These are phyloP conservation scores for Pagetopsis macropterus DNA, from an alignment of 2,797 vertebrate species.

Conservation along the genomic window DNA sequence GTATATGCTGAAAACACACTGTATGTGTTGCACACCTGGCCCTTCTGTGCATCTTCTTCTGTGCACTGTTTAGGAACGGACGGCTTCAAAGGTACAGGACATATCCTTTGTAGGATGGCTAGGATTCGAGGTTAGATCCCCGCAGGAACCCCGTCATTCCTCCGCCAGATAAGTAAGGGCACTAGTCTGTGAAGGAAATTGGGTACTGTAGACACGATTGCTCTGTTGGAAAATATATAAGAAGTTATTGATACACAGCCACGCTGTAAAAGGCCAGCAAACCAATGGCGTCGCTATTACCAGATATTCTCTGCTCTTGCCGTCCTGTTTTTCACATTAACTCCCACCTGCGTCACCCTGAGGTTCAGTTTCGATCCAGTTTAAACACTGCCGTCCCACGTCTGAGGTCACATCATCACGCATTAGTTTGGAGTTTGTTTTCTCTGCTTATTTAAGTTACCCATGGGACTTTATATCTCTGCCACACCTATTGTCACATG, in stretches of 20 bases:
- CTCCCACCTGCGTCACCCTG: constrained; percentile 54
- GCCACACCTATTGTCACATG: constrained; percentile 42
- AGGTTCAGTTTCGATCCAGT: constrained; percentile 40
- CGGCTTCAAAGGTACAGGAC: constrained; percentile 70
- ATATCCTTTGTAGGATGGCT: constrained; percentile 68
- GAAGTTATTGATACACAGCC: constrained; percentile 15
- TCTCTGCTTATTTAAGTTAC: constrained; percentile 23
- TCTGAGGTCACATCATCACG: constrained; percentile 50
- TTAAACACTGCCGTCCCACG: constrained; percentile 22
- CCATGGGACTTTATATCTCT: constrained; percentile 12
- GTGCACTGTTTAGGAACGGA: constrained; percentile 65
- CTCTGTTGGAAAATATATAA: constrained; percentile 26
- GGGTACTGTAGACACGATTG: constrained; percentile 27
- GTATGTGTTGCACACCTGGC: constrained; percentile 24
- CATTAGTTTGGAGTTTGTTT: constrained; percentile 14
- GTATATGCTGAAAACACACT: constrained; percentile 33
- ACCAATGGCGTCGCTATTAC: constrained; percentile 27
- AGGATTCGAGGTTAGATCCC: constrained; percentile 71
- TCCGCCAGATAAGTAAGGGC: constrained; percentile 36
- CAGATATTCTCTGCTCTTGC: constrained; percentile 22
- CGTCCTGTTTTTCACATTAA: constrained; percentile 68
- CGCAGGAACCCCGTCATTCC: constrained; percentile 61
- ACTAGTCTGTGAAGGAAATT: constrained; percentile 65
- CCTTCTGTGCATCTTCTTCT: constrained; percentile 42
- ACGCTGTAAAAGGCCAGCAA: neutral